A percentile compares a stretch with the other conserved stretches of the same genome.
Conservation (phyloP, 2,888 invertebrate species). For the Timandra comae region DNA sequence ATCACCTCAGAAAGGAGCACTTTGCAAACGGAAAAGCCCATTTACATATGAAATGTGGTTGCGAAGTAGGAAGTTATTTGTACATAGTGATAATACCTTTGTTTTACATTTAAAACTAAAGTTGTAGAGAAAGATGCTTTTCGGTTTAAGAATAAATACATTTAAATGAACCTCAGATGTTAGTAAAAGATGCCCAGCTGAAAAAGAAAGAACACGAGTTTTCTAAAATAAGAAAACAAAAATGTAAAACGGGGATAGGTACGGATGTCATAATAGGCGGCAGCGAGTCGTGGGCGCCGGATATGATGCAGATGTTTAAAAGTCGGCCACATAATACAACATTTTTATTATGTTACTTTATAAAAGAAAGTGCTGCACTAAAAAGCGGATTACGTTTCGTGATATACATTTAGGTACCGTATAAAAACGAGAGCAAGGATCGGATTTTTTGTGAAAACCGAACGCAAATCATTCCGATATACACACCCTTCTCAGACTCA, state of each 20-base stretch:
- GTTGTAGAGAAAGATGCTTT: neutral
- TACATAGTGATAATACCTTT: conserved; percentile 6
- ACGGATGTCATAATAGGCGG: conserved; percentile 41
- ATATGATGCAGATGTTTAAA: conserved; percentile 46
- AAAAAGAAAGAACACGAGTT: conserved; percentile 1
- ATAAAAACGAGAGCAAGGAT: conserved; percentile 38
- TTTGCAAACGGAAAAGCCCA: conserved; percentile 50
- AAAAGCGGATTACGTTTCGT: conserved; percentile 10
- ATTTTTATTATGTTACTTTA: conserved; percentile 16
- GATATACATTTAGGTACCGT: conserved; percentile 15
- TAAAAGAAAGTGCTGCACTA: conserved; percentile 2
- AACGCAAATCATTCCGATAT: conserved; percentile 35
- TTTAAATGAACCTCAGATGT: too few species aligned
- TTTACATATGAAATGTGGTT: conserved; percentile 54
- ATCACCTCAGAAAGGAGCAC: conserved; percentile 52
- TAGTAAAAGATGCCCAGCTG: neutral
- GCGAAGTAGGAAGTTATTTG: conserved; percentile 19
- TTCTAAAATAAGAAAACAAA: conserved; percentile 13
- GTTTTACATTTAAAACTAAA: conserved; percentile 5
- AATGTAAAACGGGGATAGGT: conserved; percentile 46
- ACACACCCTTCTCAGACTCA: conserved; percentile 40
- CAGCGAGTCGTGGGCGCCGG: conserved; percentile 31
- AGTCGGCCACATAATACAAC: conserved; percentile 32
- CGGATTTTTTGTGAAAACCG: conserved; percentile 31
- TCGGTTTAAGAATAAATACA: too few species aligned